phyloP scores from a whole-genome alignment of 2,888 invertebrate species.

The Sacculina carcini region DNA sequence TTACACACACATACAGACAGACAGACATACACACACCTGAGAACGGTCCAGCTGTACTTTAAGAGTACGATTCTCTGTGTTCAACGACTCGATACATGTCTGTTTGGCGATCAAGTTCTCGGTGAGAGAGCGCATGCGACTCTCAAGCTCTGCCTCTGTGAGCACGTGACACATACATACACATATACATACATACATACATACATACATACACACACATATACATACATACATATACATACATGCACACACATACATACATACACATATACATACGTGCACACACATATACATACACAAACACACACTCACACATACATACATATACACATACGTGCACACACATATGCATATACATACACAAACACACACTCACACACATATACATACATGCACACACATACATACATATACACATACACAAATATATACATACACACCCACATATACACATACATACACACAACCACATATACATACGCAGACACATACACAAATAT shows the following conservation, averaged over 20 bases:
- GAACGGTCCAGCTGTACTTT: slow-evolving; percentile 53
- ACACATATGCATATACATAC: slow-evolving; percentile 7
- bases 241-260: background rate
- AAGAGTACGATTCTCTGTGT: slow-evolving; percentile 61
- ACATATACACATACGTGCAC: slow-evolving; percentile 5
- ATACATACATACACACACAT: slow-evolving; percentile 3
- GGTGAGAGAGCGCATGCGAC: slow-evolving; percentile 31
- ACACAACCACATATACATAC: too few relatives aligned
- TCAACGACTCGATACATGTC: slow-evolving; percentile 47
- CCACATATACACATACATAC: too few relatives aligned
- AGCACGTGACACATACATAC: background rate
- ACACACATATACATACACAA: slow-evolving; percentile 7
- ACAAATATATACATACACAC: too few relatives aligned
- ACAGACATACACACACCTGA: too few relatives aligned
- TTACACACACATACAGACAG: too few relatives aligned
- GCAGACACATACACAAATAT: too few relatives aligned
- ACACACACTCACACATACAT: slow-evolving; percentile 7
- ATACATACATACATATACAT: background rate
- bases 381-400: slow-evolving; percentile 6
- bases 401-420: slow-evolving; percentile 4
- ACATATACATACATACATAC: slow-evolving; percentile 3
- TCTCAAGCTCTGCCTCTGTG: slow-evolving; percentile 24
- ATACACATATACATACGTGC: slow-evolving; percentile 4
- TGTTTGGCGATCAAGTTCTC: slow-evolving; percentile 64
- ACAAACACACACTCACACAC: too few relatives aligned